Percentiles rank a stretch among this genome's conserved stretches.
Conservation (phyloP, 2,888 invertebrate species). For the Sinopyrophorus schimmeli region DNA sequence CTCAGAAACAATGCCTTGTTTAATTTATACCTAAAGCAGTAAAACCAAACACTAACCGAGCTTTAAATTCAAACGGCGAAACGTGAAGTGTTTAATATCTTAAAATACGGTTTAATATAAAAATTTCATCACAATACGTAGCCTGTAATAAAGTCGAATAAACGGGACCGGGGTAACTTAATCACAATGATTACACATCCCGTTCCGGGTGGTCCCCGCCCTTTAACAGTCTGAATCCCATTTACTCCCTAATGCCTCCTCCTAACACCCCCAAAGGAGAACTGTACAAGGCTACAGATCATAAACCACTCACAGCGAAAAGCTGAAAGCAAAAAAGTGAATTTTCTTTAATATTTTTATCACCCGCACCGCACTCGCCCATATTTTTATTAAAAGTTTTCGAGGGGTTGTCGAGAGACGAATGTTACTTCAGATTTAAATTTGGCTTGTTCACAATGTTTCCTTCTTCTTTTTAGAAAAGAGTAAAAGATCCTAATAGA, state of each 20-base stretch:
- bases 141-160: constrained; percentile 29
- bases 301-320: constrained; percentile 29
- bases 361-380: constrained; percentile 31
- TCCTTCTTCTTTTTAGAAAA: too few species aligned
- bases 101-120: constrained; percentile 31
- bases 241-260: too few species aligned
- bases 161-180: constrained; percentile 31
- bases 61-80: constrained; percentile 20
- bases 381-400: constrained; percentile 36
- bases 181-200: constrained; percentile 31
- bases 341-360: constrained; percentile 40
- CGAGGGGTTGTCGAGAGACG: constrained; percentile 19
- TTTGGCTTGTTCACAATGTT: too few species aligned
- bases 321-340: constrained; percentile 34
- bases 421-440: too few species aligned
- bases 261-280: constrained; percentile 18
- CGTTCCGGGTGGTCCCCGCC: constrained; percentile 23
- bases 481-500: too few species aligned
- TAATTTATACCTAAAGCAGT: too few species aligned
- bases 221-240: constrained; percentile 17
- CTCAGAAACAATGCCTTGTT: too few species aligned
- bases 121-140: constrained; percentile 32
- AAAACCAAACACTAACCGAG: constrained; percentile 6
- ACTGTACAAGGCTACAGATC: constrained; percentile 26
- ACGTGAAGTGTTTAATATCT: constrained; percentile 29